These are phyloP conservation scores for Pyrocoelia pectoralis DNA, from an alignment of 2,888 invertebrate species.

Conservation along the genomic window DNA sequence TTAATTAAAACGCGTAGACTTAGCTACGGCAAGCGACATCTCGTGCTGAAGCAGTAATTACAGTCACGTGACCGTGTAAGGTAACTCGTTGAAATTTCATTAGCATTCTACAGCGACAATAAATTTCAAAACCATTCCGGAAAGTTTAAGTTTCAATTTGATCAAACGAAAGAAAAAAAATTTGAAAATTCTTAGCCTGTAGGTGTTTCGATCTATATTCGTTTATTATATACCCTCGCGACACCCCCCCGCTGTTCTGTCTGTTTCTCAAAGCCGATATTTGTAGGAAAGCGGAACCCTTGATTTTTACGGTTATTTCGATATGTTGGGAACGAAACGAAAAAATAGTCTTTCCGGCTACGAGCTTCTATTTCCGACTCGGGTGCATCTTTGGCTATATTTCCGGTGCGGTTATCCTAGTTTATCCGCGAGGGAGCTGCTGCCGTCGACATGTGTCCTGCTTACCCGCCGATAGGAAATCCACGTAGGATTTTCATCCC, in stretches of 20 bases:
- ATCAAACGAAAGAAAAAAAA: conserved; percentile 13
- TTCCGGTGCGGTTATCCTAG: conserved; percentile 66
- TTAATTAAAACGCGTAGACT: conserved; percentile 52
- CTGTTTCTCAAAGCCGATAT: conserved; percentile 43
- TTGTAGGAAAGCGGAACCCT: conserved; percentile 45
- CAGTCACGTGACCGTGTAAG: conserved; percentile 48
- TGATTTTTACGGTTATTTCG: conserved; percentile 49
- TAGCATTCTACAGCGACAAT: conserved; percentile 63
- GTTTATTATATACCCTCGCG: conserved; percentile 25
- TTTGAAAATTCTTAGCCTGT: conserved; percentile 1
- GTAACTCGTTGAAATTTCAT: conserved; percentile 60
- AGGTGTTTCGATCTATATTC: conserved; percentile 9
- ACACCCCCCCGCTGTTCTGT: conserved; percentile 47
- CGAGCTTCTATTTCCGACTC: conserved; percentile 65
- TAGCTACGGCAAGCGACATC: conserved; percentile 44
- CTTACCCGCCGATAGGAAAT: conserved; percentile 58
- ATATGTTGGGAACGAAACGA: conserved; percentile 56
- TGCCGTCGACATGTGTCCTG: conserved; percentile 65
- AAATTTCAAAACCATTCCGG: conserved; percentile 54
- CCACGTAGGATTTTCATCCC: conserved; percentile 51
- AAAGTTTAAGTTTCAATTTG: conserved; percentile 18
- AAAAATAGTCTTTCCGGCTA: conserved; percentile 65
- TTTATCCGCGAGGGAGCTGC: conserved; percentile 68
- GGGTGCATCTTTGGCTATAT: conserved; percentile 60
- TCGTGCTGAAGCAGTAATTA: conserved; percentile 47